Conservation (phyloP, 2,113 vertebrate species). For the Sciurus niger region DNA sequence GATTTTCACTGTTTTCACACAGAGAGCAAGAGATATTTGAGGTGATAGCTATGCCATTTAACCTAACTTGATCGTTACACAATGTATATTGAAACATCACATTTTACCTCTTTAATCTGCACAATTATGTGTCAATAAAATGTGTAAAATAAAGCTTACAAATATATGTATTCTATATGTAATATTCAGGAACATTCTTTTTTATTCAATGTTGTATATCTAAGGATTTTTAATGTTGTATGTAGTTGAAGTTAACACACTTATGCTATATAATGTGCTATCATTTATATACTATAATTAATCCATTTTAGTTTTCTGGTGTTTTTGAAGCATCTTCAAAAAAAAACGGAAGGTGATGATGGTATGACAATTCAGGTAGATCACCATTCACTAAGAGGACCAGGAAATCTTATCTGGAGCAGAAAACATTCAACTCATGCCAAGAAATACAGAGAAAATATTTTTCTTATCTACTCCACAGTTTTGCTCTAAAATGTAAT, state of each 20-base stretch:
- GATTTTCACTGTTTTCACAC: background rate
- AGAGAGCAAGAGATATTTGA: background rate
- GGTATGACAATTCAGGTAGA: background rate
- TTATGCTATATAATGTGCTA: background rate
- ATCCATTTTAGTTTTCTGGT: background rate
- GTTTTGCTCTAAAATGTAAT: background rate
- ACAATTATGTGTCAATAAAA: background rate
- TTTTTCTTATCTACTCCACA: background rate
- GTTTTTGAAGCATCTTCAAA: background rate
- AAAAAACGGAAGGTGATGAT: background rate
- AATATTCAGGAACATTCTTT: background rate
- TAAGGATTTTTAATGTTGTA: background rate
- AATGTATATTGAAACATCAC: background rate
- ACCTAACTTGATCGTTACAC: background rate
- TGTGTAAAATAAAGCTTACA: background rate
- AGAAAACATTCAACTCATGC: background rate
- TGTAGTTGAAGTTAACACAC: background rate
- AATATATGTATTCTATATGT: background rate
- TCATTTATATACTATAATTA: background rate
- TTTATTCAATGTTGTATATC: background rate
- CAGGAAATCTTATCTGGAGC: background rate
- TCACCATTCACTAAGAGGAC: background rate
- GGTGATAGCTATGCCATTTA: background rate
- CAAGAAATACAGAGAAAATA: constrained; percentile 1
- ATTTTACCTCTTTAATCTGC: background rate